Base-by-base conservation (phyloP, 2,888 invertebrate genomes). In the Drosophila prolongata region DNA sequence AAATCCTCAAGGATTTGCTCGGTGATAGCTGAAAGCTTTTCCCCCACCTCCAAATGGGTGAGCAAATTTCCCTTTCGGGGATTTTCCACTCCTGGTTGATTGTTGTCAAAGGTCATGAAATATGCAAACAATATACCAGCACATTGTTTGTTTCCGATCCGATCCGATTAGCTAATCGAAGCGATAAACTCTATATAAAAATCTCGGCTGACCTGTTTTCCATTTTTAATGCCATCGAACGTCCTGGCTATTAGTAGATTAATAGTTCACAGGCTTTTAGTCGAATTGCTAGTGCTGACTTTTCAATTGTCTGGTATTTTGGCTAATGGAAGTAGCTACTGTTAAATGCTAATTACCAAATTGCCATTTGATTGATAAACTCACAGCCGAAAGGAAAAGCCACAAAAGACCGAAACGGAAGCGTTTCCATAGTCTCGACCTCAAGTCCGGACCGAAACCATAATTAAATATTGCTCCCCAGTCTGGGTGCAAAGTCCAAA, bases 21-120 rank as follows among this genome's bases (percentile, higher is more conserved):
- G 73, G 74, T 80, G 72, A 85, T 85, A 70, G 78, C 83, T 82
- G 66, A 85, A 87, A 88, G 84, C 83, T 84, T 76, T 78, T 46
- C 37, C 60, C 50, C 50, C 38, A 9, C 35, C 30, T 16, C 69
- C 44, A 40, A 14, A 47, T 30, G 1, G 49, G n/a, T 24, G 27
- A 14, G 35, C 24, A 46, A 77, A 83, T 83, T 81, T 81, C 81
- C 86, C 83, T 50, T 78, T 81, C 44, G 73, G 56, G 72, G 55
- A 54, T 43, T 52, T 55, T 44, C 24, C 55, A 50, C 78, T 81
- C 80, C 56, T 52, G 58, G 53, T 30, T 56, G 74, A 57, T 55
- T 52, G 54, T 68, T 62, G 61, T 57, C 62, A 66, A 58, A 38
- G 62, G 74, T 79, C 79, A 81, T 82, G 55, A 71, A 82, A 81